Percentiles rank a stretch among this genome's conserved stretches.
phyloP scores from a whole-genome alignment of 2,113 vertebrate genomes.

The Sprattus sprattus region DNA sequence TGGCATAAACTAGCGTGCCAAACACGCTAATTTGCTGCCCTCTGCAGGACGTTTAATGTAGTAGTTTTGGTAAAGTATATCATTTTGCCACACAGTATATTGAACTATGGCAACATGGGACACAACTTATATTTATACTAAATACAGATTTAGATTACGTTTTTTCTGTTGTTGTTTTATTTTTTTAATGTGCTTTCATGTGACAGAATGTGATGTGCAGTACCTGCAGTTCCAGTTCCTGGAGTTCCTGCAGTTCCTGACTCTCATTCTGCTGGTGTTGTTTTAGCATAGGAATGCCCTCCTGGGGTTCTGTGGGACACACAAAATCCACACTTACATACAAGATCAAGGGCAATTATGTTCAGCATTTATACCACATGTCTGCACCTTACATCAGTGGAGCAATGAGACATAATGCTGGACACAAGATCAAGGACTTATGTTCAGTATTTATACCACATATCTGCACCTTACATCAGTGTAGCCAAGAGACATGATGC shows the following conservation, averaged over 20 bases:
- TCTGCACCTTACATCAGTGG: background rate
- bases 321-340: slow-evolving; percentile 13
- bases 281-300: slow-evolving; percentile 61
- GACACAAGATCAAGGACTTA: too few species aligned
- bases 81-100: background rate
- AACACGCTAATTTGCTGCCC: background rate
- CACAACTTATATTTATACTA: too few species aligned
- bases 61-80: too few species aligned
- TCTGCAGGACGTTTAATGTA: background rate
- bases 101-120: too few species aligned
- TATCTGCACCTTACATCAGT: background rate
- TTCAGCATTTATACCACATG: too few species aligned
- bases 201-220: background rate
- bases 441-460: too few species aligned
- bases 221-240: slow-evolving; percentile 73
- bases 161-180: background rate
- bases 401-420: background rate
- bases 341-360: background rate
- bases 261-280: slow-evolving; percentile 65
- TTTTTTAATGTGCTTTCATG: background rate
- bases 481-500: background rate
- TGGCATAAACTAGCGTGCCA: background rate
- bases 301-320: slow-evolving; percentile 70
- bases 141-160: too few species aligned
- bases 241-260: slow-evolving; percentile 60